Percentiles rank a stretch among this genome's conserved stretches.
These are phyloP conservation scores for Neotoxoptera formosana DNA, from an alignment of 1,140 invertebrate species.

Conservation along the genomic window DNA sequence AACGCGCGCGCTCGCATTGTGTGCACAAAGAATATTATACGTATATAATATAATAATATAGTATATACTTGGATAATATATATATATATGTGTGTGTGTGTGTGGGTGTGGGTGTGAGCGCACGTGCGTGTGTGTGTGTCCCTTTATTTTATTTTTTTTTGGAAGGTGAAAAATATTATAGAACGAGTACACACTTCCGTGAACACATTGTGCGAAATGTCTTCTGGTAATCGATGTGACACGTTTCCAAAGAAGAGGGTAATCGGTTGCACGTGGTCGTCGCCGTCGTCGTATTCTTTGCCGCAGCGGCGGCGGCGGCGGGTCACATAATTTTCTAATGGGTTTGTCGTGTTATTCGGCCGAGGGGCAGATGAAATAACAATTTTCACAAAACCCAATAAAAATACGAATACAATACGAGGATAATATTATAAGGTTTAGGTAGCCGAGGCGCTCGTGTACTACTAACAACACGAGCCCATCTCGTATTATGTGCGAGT, in stretches of 20 bases:
- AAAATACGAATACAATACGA: constrained; percentile 44
- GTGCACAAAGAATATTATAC: neutral
- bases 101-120: neutral
- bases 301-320: neutral
- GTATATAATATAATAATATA: neutral
- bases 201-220: constrained; percentile 56
- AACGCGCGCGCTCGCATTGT: neutral
- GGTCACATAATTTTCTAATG: constrained; percentile 56
- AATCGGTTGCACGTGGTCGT: constrained; percentile 57
- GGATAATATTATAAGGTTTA: constrained; percentile 41
- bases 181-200: constrained; percentile 36
- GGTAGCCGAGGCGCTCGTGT: constrained; percentile 46
- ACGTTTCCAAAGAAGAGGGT: constrained; percentile 40
- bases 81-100: neutral
- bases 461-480: constrained; percentile 33
- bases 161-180: constrained; percentile 39
- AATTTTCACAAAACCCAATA: constrained; percentile 58
- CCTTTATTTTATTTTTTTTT: neutral
- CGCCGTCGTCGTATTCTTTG: constrained; percentile 18
- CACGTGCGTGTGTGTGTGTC: neutral
- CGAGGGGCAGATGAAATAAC: constrained; percentile 55
- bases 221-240: constrained; percentile 58
- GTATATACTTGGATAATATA: no score
- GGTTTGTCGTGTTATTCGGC: constrained; percentile 55
- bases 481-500: neutral